Evolutionary conservation across 1,140 invertebrate species (phyloP), one percentile per base, ranked within the genome.

Genomic region (Hyposmocoma kahamanoa): DNA sequence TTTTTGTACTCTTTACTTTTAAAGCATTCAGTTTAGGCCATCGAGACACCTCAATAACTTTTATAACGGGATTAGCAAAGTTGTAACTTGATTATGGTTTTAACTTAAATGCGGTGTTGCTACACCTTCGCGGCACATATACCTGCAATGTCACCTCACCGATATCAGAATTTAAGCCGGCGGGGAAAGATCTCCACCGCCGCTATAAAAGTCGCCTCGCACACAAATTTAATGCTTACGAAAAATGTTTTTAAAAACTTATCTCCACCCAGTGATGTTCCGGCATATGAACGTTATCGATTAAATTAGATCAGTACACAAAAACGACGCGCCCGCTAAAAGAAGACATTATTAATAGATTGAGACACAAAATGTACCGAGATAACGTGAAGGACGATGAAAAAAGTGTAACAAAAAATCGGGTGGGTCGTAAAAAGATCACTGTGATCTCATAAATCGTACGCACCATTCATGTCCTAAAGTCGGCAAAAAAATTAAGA

Each of bases 311-410:
- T 73, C 69, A 44, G 38, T 42, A 53, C 47, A 67, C 60, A 68
- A 73, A 41, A 68, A 77, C 61, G 69, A 67, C 62, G 59, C 50
- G 59, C 61, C 62, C 65, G 56, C 61, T 74, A 69, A 82, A 81
- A 76, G 67, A 72, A 79, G 66, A 78, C 72, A 64, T 82, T 78
- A 81, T 82, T 84, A 84, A 84, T 84, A 81, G 78, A 84, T 81
- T 76, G 71, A 83, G 77, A 79, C 78, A 82, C 73, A 76, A 81
- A 80, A 69, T 78, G 60, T 73, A 70, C 53, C 53, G 50, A 75
- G 78, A 80, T 80, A 80, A 80, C 59, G 57, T 54, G 51, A 50
- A 55, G 46, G 60, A 49, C 56, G 28, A 41, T 50, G 50, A 51
- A 63, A 61, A 70, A 66, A 64, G 19, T 6, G 20, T 20, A 60